Evolutionary conservation across 2,888 invertebrate species (phyloP), one percentile per base, ranked within the genome.

Genomic region (Parasteatoda lunata): DNA sequence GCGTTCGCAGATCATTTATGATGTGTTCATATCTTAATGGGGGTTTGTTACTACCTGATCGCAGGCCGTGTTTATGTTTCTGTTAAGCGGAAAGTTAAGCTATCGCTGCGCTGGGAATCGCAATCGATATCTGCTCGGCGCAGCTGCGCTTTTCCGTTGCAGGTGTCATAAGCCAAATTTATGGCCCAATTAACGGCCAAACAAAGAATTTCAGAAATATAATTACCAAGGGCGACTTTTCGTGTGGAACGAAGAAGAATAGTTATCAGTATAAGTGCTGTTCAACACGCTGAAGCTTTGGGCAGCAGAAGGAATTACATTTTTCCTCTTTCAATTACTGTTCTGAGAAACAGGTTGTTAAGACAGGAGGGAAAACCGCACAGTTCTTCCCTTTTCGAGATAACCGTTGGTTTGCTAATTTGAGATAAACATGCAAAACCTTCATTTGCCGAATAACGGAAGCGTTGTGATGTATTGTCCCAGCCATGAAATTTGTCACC

Each of bases 191-290:
- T 85, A 85, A 85, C 73, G 76, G 70, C 75, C 75, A 75, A 79
- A 79, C 84, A 85, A 85, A 85, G 84, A 85, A 79, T 85, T 85
- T 75, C 84, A 79, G 69, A 85, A 85, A 85, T 85, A 85, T 85
- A 85, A 85, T 85, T 85, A 85, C 75, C 84, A 75, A 45, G 64
- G 76, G 75, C 84, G 84, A 85, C 84, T 85, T 83, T 85, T 75
- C 84, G 84, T 85, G 84, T 79, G 69, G 79, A 79, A 79, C 79
- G 69, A 79, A 78, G 75, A 81, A 82, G 84, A 85, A 85, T 85
- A 85, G 84, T 85, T 85, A 85, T 85, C 84, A 85, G 84, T 85
- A 79, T 85, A 85, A 85, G 79, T 85, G 79, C 78, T 76, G 79
- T 79, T 84, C 84, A 78, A 84, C 84, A 84, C 84, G 84, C 72